Evolutionary conservation across 2,113 vertebrate genomes (phyloP), one percentile per base, ranked within the genome.

Genomic region (Scomber colias): DNA sequence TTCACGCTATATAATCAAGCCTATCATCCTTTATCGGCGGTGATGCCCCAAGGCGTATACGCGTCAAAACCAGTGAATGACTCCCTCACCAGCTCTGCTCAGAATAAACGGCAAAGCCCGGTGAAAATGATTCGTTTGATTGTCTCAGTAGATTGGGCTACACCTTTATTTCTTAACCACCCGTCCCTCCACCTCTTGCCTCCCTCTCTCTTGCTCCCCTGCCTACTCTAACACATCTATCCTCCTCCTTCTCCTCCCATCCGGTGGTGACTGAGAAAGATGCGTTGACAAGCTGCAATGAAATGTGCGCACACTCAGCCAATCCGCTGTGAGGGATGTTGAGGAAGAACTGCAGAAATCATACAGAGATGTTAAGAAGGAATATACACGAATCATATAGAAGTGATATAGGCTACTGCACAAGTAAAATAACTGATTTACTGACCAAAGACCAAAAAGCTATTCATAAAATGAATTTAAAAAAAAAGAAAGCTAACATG

Each of bases 241-340:
- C 85, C 87, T 80, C 78, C 86, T 85, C 82, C 85, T 84, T 27
- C 86, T 87, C 85, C 86, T 90, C 83, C 83, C 90, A 87, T 90
- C 87, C 86, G 85, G 74, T 72, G 82, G 83, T 69, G 88, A 87
- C 83, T 89, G 87, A 74, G 73, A 78, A 65, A 85, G 79, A 90
- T 85, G 92, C 88, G 88, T 69, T 89, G 90, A 92, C 91, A 91
- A 84, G 75, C 87, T 78, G 92, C 91, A 89, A 87, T 83, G 84
- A 93, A 91, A 88, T 88, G 81, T 83, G 84, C 76, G 82, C 79
- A 83, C 67, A 73, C 56, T 51, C 81, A 87, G 72, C 92, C 88
- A 92, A 88, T 91, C 89, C 59, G 48, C 81, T 82, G 74, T 9
- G 65, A 71, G 67, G 53, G 59, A 79, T 77, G 65, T 27, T 75